phyloP scores from a whole-genome alignment of 2,888 invertebrate species.

The Cryptocheilus praepositus region DNA sequence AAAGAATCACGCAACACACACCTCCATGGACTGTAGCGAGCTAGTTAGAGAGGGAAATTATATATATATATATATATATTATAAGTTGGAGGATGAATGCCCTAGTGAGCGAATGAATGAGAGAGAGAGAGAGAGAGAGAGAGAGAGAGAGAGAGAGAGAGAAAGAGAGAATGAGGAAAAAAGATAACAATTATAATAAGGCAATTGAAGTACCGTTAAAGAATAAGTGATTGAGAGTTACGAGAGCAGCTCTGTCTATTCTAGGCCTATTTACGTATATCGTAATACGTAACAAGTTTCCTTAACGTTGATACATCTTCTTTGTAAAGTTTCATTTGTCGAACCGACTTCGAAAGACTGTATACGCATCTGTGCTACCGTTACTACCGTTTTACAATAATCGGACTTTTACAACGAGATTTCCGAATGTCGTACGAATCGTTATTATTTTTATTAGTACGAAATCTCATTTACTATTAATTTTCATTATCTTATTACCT shows the following conservation, averaged over 20 bases:
- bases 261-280: slow-evolving; percentile 66
- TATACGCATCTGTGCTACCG: slow-evolving; percentile 22
- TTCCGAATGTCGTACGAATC: background rate
- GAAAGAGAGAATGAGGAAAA: too few relatives aligned
- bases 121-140: slow-evolving; percentile 47
- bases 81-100: slow-evolving; percentile 52
- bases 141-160: slow-evolving; percentile 15
- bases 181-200: slow-evolving; percentile 38
- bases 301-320: slow-evolving; percentile 35
- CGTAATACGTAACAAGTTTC: slow-evolving; percentile 50
- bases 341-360: slow-evolving; percentile 27
- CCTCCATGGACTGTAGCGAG: slow-evolving; percentile 68
- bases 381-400: slow-evolving; percentile 32
- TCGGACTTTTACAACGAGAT: background rate
- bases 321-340: slow-evolving; percentile 33
- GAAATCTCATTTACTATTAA: slow-evolving; percentile 6
- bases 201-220: slow-evolving; percentile 51
- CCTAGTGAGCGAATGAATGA: slow-evolving; percentile 49
- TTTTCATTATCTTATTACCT: slow-evolving; percentile 26
- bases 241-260: slow-evolving; percentile 62
- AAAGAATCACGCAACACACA: slow-evolving; percentile 59
- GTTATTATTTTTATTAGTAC: slow-evolving; percentile 5
- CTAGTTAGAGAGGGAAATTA: slow-evolving; percentile 67
- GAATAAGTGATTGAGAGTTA: slow-evolving; percentile 43
- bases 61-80: slow-evolving; percentile 70